Evolutionary conservation across 2,888 invertebrate species (phyloP), one percentile per base, ranked within the genome.

Genomic region (Epistrophe eligans): DNA sequence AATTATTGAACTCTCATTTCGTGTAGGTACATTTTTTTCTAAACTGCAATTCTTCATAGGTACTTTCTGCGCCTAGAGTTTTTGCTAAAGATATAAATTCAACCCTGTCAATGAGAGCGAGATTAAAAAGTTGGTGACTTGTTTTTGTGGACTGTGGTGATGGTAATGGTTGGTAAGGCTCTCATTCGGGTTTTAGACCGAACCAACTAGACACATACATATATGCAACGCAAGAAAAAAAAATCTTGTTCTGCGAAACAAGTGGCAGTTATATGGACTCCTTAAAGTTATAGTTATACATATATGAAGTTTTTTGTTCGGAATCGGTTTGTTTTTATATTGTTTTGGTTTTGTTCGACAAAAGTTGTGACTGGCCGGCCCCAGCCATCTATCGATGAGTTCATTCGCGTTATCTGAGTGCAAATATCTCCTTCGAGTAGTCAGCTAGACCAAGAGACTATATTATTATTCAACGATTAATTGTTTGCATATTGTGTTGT

Each of bases 331-430:
- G 19, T 60, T 40, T 55, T 62, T 15, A 15, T 35, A 40, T 58
- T 79, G 72, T 66, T 67, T 73, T 77, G 38, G 17, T 24, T 76
- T 52, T 50, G 10, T 6, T 43, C 9, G 24, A 57, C 43, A 52
- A 71, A 45, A n/a, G n/a, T 45, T 48, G 17, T 48, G 48, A 58
- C 17, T 58, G 60, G 8, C 24, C 24, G 24, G 60, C 40, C 24
- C 7, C 35, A 48, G n/a, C 19, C 48, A 19, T 77, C 64, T 70
- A 38, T 76, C 38, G 45, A 81, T 82, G 82, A 82, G 64, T 82
- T 77, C 57, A 82, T 77, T 67, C 35, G 66, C 45, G 64, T 64
- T 66, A 66, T 72, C 45, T 50, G 24, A 73, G 48, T 66, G 66
- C 72, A 73, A 55, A 60, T 45, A 67, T 32, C 38, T 50, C n/a